Evolutionary conservation across 2,113 vertebrate species (phyloP).

Genomic region (Lathamus discolor): DNA sequence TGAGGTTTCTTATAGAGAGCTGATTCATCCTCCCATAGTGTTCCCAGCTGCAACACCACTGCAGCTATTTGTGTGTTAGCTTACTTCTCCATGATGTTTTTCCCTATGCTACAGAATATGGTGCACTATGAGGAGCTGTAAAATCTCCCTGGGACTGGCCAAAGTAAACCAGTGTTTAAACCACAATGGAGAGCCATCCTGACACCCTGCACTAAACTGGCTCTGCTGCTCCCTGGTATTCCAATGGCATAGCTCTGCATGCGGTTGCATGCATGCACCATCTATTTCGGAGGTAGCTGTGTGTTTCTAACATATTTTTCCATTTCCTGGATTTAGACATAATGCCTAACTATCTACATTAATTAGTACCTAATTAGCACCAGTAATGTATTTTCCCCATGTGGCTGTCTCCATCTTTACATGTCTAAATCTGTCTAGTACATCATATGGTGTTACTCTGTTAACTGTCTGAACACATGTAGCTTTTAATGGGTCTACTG

Average conservation of each 20-base stretch:
- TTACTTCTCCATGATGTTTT: not conserved
- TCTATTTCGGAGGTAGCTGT: not conserved
- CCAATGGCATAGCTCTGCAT: not conserved
- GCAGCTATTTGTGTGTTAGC: fast-evolving
- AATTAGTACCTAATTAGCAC: not conserved
- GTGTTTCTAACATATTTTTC: not conserved
- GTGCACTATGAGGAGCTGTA: not conserved
- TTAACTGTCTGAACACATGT: constrained; percentile 19
- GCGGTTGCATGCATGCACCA: not conserved
- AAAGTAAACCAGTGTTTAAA: not conserved
- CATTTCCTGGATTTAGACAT: not conserved
- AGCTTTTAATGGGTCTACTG: not conserved
- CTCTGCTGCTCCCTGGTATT: not conserved
- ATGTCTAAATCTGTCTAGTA: not conserved
- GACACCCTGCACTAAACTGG: not conserved
- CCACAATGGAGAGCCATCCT: not conserved
- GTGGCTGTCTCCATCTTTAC: not conserved
- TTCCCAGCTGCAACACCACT: not conserved
- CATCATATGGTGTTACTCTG: not conserved
- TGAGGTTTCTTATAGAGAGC: not conserved
- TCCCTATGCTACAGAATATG: fast-evolving
- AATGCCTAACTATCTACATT: not conserved
- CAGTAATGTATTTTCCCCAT: not conserved
- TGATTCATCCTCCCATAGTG: not conserved
- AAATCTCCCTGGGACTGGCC: not conserved